A percentile compares a stretch with the other conserved stretches of the same genome.
Conservation (phyloP, 2,113 vertebrate genomes). For the Tapirus terrestris region DNA sequence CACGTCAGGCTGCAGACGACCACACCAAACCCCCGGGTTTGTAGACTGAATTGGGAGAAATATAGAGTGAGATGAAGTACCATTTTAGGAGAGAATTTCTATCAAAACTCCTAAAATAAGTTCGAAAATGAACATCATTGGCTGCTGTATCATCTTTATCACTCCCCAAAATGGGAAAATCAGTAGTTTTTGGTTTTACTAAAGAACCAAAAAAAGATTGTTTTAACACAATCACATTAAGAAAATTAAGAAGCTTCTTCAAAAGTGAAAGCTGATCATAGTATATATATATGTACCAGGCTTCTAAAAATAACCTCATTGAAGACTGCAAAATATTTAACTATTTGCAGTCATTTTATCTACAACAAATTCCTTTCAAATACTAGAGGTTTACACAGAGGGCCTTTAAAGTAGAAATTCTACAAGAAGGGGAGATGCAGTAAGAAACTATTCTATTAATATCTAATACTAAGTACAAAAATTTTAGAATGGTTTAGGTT, state of each 20-base stretch:
- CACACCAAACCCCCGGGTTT: not conserved
- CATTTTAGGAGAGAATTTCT: not conserved
- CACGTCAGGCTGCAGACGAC: not conserved
- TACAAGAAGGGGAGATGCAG: not conserved
- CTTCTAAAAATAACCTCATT: not conserved
- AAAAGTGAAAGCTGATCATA: not conserved
- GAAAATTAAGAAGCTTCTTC: not conserved
- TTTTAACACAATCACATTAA: not conserved
- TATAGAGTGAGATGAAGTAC: not conserved
- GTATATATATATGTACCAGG: not conserved
- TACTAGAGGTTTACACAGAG: not conserved
- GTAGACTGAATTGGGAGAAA: not conserved
- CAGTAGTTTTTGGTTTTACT: not conserved
- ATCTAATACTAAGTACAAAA: not conserved
- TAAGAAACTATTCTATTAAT: not conserved
- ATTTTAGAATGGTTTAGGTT: not conserved
- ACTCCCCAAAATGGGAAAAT: not conserved
- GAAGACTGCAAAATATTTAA: not conserved
- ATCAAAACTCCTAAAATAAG: not conserved
- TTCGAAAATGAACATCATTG: not conserved
- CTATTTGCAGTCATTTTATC: not conserved
- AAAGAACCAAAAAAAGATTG: not conserved
- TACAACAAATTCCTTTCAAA: not conserved
- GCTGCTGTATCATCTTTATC: not conserved
- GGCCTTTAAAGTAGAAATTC: not conserved